phyloP scores from a whole-genome alignment of 1,140 invertebrate genomes.

The Agraylea sexmaculata region DNA sequence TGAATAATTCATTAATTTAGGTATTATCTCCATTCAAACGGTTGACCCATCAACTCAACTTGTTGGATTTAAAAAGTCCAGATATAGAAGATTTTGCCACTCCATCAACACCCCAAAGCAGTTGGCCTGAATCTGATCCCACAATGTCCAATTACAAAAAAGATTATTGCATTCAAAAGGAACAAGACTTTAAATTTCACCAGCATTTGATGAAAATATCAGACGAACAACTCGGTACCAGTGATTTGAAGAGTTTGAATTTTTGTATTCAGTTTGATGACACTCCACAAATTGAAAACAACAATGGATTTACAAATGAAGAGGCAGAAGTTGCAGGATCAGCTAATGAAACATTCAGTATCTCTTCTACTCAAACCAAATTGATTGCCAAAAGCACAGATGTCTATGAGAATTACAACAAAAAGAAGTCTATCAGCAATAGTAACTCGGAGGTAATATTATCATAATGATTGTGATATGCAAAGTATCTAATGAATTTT shows the following conservation, averaged over 20 bases:
- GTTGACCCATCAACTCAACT: slow-evolving; percentile 62
- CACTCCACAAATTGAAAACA: slow-evolving; percentile 7
- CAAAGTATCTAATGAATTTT: too few species aligned
- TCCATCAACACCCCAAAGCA: slow-evolving; percentile 49
- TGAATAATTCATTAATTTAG: slow-evolving; percentile 24
- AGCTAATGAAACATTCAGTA: too few species aligned
- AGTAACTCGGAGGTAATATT: too few species aligned
- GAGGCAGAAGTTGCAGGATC: too few species aligned
- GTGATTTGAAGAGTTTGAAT: slow-evolving; percentile 10
- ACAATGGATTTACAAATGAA: slow-evolving; percentile 3
- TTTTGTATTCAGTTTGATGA: slow-evolving; percentile 12
- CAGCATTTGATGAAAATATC: slow-evolving; percentile 10
- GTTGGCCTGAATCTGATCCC: slow-evolving; percentile 47
- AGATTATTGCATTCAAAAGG: slow-evolving; percentile 3
- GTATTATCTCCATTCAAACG: slow-evolving; percentile 60
- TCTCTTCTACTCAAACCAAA: too few species aligned
- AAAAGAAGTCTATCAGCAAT: too few species aligned
- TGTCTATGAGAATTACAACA: too few species aligned
- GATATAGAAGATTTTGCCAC: slow-evolving; percentile 61
- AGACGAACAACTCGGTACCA: slow-evolving; percentile 5
- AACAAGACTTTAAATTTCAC: slow-evolving; percentile 9
- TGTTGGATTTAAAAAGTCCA: slow-evolving; percentile 54
- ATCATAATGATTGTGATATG: too few species aligned
- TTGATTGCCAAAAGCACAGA: too few species aligned
- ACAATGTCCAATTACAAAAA: neutral